Evolutionary conservation across 2,888 invertebrate genomes (phyloP), one percentile per base, ranked within the genome.

Genomic region (Scaptomyza reducta): DNA sequence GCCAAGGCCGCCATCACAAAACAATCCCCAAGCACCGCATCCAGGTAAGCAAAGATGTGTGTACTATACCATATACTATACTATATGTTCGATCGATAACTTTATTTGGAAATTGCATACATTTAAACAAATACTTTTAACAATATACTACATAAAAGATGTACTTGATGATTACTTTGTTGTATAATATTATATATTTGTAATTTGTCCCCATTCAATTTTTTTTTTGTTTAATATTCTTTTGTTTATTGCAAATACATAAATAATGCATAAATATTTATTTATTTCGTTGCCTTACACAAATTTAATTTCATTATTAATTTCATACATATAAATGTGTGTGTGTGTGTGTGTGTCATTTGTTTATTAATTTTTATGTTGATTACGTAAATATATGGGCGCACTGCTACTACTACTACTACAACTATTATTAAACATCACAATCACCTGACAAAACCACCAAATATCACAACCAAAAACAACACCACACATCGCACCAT

Each of bases 1-100:
- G 92, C 94, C 95, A 86, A 93, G 96, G 92, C 96, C 96, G 92
- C 95, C 94, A 46, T 93, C 94, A 71, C 95, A 94, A 90, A 93
- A 93, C 72, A 94, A 93, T 89, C 93, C 94, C 78, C 94, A 94
- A 74, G 93, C 93, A 70, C 93, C 94, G 65, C 94, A 94, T 92
- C 93, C 94, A 92, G 94, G 94, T 94, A 92, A 90, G 71, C 57
- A 50, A 33, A 40, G 4, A 14, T 6, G n/a, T 13, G n/a, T 11
- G 6, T 1, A 47, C 13, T 22, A 22, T 18, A 3, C 5, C 5
- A 22, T 22, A 22, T 22, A 2, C 1, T 22, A 1, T 22, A 22
- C 22, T 9, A 7, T 3, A 47, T 31, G 27, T 14, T 35, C 5
- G 18, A 40, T 41, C 10, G 16, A 41, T 16, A 16, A 41, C 38